Evolutionary conservation across 2,113 vertebrate genomes (phyloP).

Genomic region (Pyxicephalus adspersus): DNA sequence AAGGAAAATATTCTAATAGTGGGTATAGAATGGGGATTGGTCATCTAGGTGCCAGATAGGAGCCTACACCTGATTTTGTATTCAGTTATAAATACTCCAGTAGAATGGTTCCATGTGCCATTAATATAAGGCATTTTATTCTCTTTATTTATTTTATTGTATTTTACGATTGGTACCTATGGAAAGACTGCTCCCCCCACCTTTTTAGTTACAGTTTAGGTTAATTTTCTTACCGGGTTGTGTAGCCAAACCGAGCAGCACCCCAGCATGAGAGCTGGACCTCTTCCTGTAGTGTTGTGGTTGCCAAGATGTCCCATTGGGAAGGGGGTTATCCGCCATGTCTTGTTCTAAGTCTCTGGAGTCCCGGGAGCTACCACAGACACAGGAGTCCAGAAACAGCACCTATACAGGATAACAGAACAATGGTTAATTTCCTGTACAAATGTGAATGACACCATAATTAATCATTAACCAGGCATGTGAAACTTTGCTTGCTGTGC

Average conservation of each 20-base stretch:
- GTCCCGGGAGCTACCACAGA: constrained; percentile 9
- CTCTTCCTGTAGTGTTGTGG: constrained; percentile 33
- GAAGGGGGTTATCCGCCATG: background rate
- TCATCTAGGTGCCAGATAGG: too few relatives aligned
- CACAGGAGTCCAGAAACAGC: constrained; percentile 18
- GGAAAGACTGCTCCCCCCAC: too few relatives aligned
- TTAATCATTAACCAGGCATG: background rate
- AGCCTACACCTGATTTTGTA: too few relatives aligned
- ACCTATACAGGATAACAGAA: constrained; percentile 1
- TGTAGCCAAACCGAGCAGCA: background rate
- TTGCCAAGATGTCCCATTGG: background rate
- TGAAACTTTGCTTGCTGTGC: background rate
- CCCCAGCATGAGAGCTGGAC: constrained; percentile 48
- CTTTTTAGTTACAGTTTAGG: too few relatives aligned
- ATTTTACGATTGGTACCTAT: too few relatives aligned
- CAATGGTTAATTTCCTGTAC: background rate
- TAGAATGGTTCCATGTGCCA: too few relatives aligned
- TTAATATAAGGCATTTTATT: too few relatives aligned
- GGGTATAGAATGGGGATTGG: too few relatives aligned
- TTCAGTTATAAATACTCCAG: too few relatives aligned
- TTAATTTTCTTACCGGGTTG: background rate
- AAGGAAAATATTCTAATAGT: too few relatives aligned
- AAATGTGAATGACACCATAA: background rate
- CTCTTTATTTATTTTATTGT: too few relatives aligned
- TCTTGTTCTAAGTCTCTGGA: background rate